Evolutionary conservation across 2,113 vertebrate genomes (phyloP).

Genomic region (Zootoca vivipara): DNA sequence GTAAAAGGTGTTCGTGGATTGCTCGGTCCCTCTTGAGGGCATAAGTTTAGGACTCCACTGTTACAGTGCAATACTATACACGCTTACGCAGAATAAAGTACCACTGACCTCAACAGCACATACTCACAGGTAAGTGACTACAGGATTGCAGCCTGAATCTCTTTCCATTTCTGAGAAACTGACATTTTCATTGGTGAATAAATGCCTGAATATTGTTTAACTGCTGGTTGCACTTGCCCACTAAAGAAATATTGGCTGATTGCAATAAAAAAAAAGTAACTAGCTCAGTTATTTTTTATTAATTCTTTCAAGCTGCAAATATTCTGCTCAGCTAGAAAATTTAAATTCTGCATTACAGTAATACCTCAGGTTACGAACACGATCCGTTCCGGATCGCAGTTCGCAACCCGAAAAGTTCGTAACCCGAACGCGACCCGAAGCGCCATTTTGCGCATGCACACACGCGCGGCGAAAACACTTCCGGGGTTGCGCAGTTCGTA

Average conservation of each 20-base stretch:
- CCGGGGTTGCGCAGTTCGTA: too few species aligned
- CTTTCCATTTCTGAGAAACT: neutral
- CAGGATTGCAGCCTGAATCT: neutral
- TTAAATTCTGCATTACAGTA: neutral
- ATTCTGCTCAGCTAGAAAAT: neutral
- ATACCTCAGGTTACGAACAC: too few species aligned
- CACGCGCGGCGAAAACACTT: too few species aligned
- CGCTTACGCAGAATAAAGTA: neutral
- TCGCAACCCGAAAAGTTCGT: too few species aligned
- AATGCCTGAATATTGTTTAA: conserved; percentile 6
- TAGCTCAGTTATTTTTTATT: conserved; percentile 8
- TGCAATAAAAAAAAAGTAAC: neutral
- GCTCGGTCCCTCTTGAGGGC: too few species aligned
- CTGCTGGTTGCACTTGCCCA: conserved; percentile 8
- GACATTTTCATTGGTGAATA: neutral
- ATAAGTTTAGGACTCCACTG: neutral
- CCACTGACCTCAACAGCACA: neutral
- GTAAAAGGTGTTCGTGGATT: too few species aligned
- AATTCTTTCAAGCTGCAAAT: neutral
- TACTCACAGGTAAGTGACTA: neutral
- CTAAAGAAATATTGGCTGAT: conserved; percentile 10
- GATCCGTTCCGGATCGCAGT: too few species aligned
- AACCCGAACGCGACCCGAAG: too few species aligned
- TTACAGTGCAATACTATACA: neutral
- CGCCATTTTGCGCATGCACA: too few species aligned